These are phyloP conservation scores for Molorchus minor DNA, from an alignment of 2,888 invertebrate species.

Conservation along the genomic window DNA sequence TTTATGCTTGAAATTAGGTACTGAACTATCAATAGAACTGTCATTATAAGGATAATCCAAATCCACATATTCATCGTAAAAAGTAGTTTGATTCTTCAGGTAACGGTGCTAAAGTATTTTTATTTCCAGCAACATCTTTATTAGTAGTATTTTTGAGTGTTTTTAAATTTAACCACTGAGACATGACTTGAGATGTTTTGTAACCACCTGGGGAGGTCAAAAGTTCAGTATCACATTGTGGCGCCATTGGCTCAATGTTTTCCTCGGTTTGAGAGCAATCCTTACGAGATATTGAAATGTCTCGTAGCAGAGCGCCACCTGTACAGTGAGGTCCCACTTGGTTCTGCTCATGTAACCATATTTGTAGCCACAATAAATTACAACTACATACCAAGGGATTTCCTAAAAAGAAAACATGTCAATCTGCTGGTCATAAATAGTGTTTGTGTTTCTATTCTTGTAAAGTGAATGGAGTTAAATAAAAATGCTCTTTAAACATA, in stretches of 20 bases:
- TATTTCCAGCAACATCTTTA: conserved; percentile 52
- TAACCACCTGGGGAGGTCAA: conserved; percentile 59
- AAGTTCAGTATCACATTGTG: conserved; percentile 77
- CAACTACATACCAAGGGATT: conserved; percentile 87
- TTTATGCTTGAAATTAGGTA: conserved; percentile 36
- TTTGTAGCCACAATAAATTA: conserved; percentile 82
- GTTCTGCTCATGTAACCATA: conserved; percentile 81
- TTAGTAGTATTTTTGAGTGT: conserved; percentile 44
- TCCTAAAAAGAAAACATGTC: no score
- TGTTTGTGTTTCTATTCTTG: no score
- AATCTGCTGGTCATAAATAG: neutral
- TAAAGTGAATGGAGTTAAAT: no score
- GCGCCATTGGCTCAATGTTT: conserved; percentile 68
- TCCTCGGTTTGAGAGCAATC: conserved; percentile 68
- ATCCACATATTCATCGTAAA: conserved; percentile 84
- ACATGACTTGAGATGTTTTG: conserved; percentile 68
- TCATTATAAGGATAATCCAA: conserved; percentile 80
- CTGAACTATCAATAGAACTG: conserved; percentile 51
- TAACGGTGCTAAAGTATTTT: conserved; percentile 67
- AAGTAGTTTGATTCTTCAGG: conserved; percentile 84
- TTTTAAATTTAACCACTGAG: conserved; percentile 15
- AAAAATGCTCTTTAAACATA: no score
- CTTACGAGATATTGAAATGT: conserved; percentile 74
- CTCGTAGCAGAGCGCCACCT: conserved; percentile 80
- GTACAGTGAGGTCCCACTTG: conserved; percentile 80